These are phyloP conservation scores for Steinernema hermaphroditum DNA, from an alignment of 2,888 invertebrate genomes.

Conservation along the genomic window DNA sequence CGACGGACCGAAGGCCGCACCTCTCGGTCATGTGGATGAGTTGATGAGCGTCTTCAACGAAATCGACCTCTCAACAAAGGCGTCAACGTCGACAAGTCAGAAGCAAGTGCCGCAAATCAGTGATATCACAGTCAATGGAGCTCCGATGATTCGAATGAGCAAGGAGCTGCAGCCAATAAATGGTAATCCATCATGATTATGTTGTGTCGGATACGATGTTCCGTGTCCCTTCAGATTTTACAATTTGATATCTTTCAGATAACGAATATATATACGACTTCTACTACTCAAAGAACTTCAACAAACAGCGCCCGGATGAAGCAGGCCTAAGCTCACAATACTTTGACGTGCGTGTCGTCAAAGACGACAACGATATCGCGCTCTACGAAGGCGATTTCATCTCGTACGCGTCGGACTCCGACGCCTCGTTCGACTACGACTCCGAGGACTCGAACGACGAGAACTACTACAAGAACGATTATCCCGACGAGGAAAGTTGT, in stretches of 20 bases:
- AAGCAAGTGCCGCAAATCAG: background rate
- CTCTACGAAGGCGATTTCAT: slow-evolving; percentile 43
- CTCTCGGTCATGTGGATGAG: slow-evolving; percentile 7
- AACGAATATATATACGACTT: slow-evolving; percentile 60
- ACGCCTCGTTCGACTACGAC: slow-evolving; percentile 51
- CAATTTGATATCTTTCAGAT: background rate
- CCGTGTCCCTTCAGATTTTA: background rate
- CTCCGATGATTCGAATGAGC: slow-evolving; percentile 15
- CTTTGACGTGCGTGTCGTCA: slow-evolving; percentile 22
- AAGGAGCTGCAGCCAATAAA: background rate
- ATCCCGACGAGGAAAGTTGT: slow-evolving; percentile 61
- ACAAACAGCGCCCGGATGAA: slow-evolving; percentile 12
- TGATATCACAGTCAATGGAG: slow-evolving; percentile 4
- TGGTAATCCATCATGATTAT: background rate
- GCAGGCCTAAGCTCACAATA: slow-evolving; percentile 35
- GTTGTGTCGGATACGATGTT: too few species aligned
- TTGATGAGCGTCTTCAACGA: slow-evolving; percentile 8
- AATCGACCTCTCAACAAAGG: background rate
- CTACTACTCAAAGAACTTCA: slow-evolving; percentile 42
- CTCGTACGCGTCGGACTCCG: slow-evolving; percentile 41
- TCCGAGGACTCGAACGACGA: slow-evolving; percentile 65
- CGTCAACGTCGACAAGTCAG: background rate
- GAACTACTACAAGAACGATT: slow-evolving; percentile 63
- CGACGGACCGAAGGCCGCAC: background rate
- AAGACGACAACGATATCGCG: slow-evolving; percentile 46